phyloP scores from a whole-genome alignment of 2,113 vertebrate species.

The Chloropsis cyanopogon region DNA sequence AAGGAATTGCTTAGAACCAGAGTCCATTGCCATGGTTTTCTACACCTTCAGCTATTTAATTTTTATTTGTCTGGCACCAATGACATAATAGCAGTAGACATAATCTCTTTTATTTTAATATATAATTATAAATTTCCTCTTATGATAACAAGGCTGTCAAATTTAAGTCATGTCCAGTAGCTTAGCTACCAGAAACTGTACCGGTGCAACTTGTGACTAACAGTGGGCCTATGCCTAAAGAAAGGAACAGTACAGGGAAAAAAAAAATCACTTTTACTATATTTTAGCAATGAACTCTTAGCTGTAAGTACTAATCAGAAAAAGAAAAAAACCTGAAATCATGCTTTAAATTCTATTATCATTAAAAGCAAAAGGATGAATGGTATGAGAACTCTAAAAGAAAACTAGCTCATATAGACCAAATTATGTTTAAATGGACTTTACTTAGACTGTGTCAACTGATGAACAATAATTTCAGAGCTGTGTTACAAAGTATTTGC shows the following conservation, averaged over 20 bases:
- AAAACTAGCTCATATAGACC: not conserved
- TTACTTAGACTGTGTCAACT: not conserved
- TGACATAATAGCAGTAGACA: not conserved
- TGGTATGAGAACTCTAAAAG: not conserved
- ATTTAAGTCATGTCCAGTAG: not conserved
- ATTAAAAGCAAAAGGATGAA: not conserved
- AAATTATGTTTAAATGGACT: not conserved
- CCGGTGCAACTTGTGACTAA: not conserved
- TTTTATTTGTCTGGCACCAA: not conserved
- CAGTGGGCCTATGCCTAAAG: not conserved
- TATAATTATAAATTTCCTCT: not conserved
- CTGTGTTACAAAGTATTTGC: not conserved
- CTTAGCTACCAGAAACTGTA: not conserved
- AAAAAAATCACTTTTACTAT: not conserved
- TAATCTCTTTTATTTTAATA: not conserved
- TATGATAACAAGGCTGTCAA: not conserved
- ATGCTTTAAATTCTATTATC: not conserved
- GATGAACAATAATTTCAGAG: not conserved
- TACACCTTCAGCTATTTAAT: not conserved
- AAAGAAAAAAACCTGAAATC: not conserved
- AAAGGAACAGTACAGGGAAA: not conserved
- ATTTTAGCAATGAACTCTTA: not conserved
- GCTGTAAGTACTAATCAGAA: not conserved
- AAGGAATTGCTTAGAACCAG: not conserved
- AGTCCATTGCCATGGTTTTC: not conserved